These are phyloP conservation scores for Aplochiton taeniatus DNA, from an alignment of 2,797 vertebrate genomes.

Conservation along the genomic window DNA sequence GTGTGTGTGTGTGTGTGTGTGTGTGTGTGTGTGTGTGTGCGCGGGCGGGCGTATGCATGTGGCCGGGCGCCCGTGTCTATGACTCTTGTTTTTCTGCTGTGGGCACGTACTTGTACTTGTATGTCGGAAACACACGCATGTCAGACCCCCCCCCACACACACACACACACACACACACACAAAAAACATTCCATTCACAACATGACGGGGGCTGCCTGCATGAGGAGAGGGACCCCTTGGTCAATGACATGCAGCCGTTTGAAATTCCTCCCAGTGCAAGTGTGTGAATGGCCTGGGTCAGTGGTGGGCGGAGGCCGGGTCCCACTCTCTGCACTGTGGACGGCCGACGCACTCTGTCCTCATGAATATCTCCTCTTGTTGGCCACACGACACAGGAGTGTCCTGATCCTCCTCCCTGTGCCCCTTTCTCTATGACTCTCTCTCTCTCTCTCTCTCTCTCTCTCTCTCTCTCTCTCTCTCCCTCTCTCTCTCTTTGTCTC, in stretches of 20 bases:
- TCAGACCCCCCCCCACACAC: too few species aligned
- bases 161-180: too few species aligned
- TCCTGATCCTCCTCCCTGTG: too few species aligned
- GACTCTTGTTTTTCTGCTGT: neutral
- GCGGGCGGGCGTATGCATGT: conserved; percentile 28
- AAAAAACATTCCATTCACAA: conserved; percentile 51
- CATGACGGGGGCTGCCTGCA: conserved; percentile 50
- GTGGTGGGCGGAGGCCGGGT: conserved; percentile 48
- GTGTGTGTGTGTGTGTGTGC: conserved; percentile 26
- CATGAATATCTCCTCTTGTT: neutral
- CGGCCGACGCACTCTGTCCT: neutral
- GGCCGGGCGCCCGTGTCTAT: neutral
- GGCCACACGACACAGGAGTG: too few species aligned
- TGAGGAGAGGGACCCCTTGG: conserved; percentile 58
- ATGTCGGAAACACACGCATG: too few species aligned
- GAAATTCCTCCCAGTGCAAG: conserved; percentile 69
- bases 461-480: too few species aligned
- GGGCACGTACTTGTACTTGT: too few species aligned
- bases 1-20: neutral
- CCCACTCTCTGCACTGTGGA: conserved; percentile 36
- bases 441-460: too few species aligned
- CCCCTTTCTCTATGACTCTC: too few species aligned
- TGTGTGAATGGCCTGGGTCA: conserved; percentile 60
- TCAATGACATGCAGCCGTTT: conserved; percentile 79
- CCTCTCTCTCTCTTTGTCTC: too few species aligned